These are phyloP conservation scores for Megalurothrips usitatus DNA, from an alignment of 2,888 invertebrate species.

Conservation along the genomic window DNA sequence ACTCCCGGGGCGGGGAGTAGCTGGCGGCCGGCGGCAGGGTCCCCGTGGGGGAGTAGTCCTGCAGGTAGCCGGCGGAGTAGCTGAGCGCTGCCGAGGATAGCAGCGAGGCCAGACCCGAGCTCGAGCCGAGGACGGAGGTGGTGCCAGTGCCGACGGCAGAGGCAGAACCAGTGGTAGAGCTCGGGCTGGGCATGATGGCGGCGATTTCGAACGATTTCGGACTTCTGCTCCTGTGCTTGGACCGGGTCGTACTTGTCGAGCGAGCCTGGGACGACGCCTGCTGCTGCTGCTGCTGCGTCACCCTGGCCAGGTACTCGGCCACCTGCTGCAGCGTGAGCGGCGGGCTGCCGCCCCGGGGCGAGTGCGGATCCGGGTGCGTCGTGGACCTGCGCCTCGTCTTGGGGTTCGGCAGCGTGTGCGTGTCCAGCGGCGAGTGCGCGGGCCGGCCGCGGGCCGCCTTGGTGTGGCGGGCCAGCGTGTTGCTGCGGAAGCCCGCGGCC, in stretches of 20 bases:
- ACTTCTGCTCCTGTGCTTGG: slow-evolving; percentile 24
- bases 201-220: not conserved
- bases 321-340: slow-evolving; percentile 18
- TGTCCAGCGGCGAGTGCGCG: not conserved
- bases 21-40: slow-evolving; percentile 39
- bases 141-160: not conserved
- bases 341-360: not conserved
- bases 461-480: slow-evolving; percentile 2
- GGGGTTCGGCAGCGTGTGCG: slow-evolving; percentile 17
- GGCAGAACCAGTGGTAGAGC: not conserved
- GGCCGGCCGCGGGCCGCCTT: not conserved
- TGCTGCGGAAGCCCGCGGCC: not conserved
- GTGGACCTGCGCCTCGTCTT: slow-evolving; percentile 11
- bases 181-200: not conserved
- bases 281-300: not conserved
- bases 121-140: not conserved
- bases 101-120: not conserved
- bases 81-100: slow-evolving; percentile 3
- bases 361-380: not conserved
- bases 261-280: not conserved
- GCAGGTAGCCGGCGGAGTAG: slow-evolving; percentile 9
- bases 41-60: not conserved
- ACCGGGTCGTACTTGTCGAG: not conserved
- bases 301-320: slow-evolving; percentile 14
- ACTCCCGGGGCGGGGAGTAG: slow-evolving; percentile 40